These are phyloP conservation scores for Antennarius maculatus DNA, from an alignment of 2,797 vertebrate genomes.

Conservation along the genomic window DNA sequence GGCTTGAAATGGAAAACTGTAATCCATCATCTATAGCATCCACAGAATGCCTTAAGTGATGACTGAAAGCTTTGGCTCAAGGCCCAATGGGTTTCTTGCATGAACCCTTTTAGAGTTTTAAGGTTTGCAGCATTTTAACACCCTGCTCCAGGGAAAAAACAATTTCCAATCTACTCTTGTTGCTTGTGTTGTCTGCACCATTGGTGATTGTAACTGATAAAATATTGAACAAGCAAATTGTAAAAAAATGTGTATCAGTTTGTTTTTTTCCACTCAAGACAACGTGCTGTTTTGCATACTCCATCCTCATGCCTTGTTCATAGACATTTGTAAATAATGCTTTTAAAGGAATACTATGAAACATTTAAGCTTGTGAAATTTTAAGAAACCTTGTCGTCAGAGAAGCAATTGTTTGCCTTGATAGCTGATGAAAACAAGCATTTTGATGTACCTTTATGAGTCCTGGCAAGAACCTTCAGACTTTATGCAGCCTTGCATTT, in stretches of 20 bases:
- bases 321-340: slow-evolving; percentile 31
- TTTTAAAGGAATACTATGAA: slow-evolving; percentile 26
- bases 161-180: slow-evolving; percentile 57
- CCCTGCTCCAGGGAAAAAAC: slow-evolving; percentile 29
- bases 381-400: slow-evolving; percentile 26
- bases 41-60: slow-evolving; percentile 57
- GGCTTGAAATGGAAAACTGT: slow-evolving; percentile 69
- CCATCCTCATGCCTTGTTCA: slow-evolving; percentile 41
- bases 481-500: slow-evolving; percentile 1
- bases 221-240: slow-evolving; percentile 62
- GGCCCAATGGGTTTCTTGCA: slow-evolving; percentile 59
- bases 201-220: slow-evolving; percentile 38
- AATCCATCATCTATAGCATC: slow-evolving; percentile 66
- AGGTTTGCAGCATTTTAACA: slow-evolving; percentile 56
- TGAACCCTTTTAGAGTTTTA: slow-evolving; percentile 50
- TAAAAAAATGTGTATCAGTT: slow-evolving; percentile 47
- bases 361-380: slow-evolving; percentile 10
- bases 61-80: slow-evolving; percentile 60
- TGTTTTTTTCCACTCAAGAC: slow-evolving; percentile 21
- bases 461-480: background rate
- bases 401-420: slow-evolving; percentile 14
- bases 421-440: slow-evolving; percentile 33
- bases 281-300: slow-evolving; percentile 39
- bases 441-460: slow-evolving; percentile 7
- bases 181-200: slow-evolving; percentile 50